These are phyloP conservation scores for Leucophenga maculata DNA, from an alignment of 2,888 invertebrate species.

Conservation along the genomic window DNA sequence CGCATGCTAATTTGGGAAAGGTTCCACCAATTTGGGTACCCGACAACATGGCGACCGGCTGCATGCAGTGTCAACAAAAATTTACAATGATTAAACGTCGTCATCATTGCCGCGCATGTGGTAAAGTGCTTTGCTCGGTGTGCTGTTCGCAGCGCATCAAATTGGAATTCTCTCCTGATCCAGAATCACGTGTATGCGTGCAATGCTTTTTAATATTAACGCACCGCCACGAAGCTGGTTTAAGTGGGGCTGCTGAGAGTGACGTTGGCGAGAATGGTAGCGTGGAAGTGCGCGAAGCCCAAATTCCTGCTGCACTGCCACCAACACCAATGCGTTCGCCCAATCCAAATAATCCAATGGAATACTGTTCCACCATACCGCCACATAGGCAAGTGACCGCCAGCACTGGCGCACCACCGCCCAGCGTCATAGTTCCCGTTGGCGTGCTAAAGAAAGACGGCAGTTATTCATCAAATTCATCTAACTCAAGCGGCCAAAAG, in stretches of 20 bases:
- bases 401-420: slow-evolving; percentile 73
- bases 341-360: slow-evolving; percentile 89
- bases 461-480: slow-evolving; percentile 66
- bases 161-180: slow-evolving; percentile 81
- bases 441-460: slow-evolving; percentile 81
- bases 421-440: slow-evolving; percentile 88
- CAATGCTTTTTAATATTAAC: slow-evolving; percentile 78
- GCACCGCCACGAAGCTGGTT: slow-evolving; percentile 65
- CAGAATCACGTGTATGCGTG: slow-evolving; percentile 85
- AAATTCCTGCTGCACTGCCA: slow-evolving; percentile 30
- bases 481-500: slow-evolving; percentile 67
- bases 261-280: slow-evolving; percentile 27
- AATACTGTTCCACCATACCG: slow-evolving; percentile 88
- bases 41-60: slow-evolving; percentile 84
- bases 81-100: slow-evolving; percentile 87
- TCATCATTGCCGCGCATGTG: slow-evolving; percentile 92
- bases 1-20: slow-evolving; percentile 76
- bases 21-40: slow-evolving; percentile 90
- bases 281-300: slow-evolving; percentile 18
- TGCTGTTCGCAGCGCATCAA: slow-evolving; percentile 83
- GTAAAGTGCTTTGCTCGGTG: slow-evolving; percentile 84
- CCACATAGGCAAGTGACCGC: slow-evolving; percentile 81
- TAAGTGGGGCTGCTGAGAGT: not conserved
- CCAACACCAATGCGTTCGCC: slow-evolving; percentile 74
- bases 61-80: slow-evolving; percentile 86